Base-by-base conservation (phyloP, 2,113 vertebrate species). In the Mastomys coucha region DNA sequence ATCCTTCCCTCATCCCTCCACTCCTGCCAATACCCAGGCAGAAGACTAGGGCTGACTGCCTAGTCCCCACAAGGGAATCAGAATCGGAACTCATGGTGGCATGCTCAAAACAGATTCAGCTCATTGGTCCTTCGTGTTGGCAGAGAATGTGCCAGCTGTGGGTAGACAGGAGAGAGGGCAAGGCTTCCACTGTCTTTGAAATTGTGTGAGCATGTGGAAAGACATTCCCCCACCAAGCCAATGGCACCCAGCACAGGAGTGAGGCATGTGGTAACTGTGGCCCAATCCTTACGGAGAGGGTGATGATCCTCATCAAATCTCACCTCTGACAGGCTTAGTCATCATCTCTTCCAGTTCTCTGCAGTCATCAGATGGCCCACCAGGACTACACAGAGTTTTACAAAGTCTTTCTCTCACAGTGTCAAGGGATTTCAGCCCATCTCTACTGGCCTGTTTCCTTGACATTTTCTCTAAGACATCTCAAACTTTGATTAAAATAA, bases 401-500 rank as follows among this genome's bases (percentile, higher is more conserved):
- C 10, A 53, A 67, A 26, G 22, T 28, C 28, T 39, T 87, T 58
- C 81, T 91, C 53, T 69, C 67, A 58, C 26, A 9, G 10, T 3
- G 28, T 84, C 69, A 88, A 75, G 88, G 45, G 56, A 80, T 80
- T 78, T 91, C 92, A 76, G n/a, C 36, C 53, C 20, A 3, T 91
- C 53, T 75, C 69, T 58, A 13, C 81, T 4, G 78, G 24, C 28
- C n/a, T 58, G 42, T 77, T 92, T 76, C 69, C 33, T 65, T 58
- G 85, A 87, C 86, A 56, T 91, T 95, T 96, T 67, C 56, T 95
- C 60, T 45, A 93, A 86, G 70, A 60, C 36, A 9, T 72, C 56
- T 49, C 60, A 58, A 80, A 67, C 49, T 88, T 81, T 14, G 12
- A 31, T 85, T 69, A 33, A 87, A 87, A 69, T 17, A 87, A 51